Conservation (phyloP, 1,140 invertebrate genomes). For the Armadillidium nasatum region DNA sequence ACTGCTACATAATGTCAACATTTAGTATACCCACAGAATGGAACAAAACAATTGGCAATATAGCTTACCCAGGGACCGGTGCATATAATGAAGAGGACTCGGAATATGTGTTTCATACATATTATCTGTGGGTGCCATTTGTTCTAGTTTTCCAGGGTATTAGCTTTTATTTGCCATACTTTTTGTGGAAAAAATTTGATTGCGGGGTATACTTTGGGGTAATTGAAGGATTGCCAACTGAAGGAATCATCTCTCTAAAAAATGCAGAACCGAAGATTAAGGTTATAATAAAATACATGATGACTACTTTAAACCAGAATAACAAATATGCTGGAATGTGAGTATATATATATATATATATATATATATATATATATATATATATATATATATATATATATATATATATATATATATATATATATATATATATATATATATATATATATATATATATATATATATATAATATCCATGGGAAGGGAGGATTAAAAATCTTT, state of each 20-base stretch:
- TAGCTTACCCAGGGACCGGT: slow-evolving; percentile 47
- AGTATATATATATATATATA: too few species aligned
- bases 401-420: too few species aligned
- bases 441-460: too few species aligned
- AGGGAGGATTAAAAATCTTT: too few species aligned
- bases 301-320: not conserved
- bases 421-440: too few species aligned
- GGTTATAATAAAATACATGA: not conserved
- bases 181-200: slow-evolving; percentile 46
- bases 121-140: slow-evolving; percentile 53
- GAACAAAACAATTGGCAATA: slow-evolving; percentile 19
- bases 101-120: slow-evolving; percentile 56
- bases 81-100: slow-evolving; percentile 52
- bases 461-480: too few species aligned
- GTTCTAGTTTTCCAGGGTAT: slow-evolving; percentile 51
- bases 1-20: slow-evolving; percentile 51
- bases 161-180: slow-evolving; percentile 52
- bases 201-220: slow-evolving; percentile 44
- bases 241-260: not conserved
- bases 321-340: too few species aligned
- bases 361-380: too few species aligned
- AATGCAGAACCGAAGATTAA: not conserved
- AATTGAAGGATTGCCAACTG: slow-evolving; percentile 28
- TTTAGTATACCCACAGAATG: slow-evolving; percentile 43
- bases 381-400: too few species aligned